Evolutionary conservation across 2,888 invertebrate genomes (phyloP).

Genomic region (Andrena dorsata): DNA sequence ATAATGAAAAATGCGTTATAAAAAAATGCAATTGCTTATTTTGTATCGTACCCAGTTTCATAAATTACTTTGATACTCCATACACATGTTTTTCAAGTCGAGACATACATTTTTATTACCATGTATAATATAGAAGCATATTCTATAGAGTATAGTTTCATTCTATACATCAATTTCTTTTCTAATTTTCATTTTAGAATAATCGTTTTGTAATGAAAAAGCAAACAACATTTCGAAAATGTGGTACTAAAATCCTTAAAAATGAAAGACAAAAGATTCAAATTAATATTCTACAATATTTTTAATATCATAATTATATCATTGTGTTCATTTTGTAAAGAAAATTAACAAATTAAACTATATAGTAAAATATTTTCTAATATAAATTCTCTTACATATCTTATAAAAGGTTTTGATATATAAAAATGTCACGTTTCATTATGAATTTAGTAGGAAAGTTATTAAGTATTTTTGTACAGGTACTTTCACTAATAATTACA

Average conservation of each 20-base stretch:
- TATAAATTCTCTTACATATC: constrained; percentile 21
- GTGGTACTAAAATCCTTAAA: constrained; percentile 7
- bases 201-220: constrained; percentile 31
- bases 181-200: constrained; percentile 39
- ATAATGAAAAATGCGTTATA: constrained; percentile 84
- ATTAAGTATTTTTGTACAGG: constrained; percentile 15
- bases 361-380: constrained; percentile 7
- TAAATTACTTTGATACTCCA: constrained; percentile 51
- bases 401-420: constrained; percentile 5
- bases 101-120: constrained; percentile 36
- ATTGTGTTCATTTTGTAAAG: constrained; percentile 17
- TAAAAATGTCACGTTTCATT: constrained; percentile 6
- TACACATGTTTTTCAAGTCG: constrained; percentile 41
- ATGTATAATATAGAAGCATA: constrained; percentile 36
- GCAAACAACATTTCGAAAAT: constrained; percentile 25
- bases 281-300: constrained; percentile 27
- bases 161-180: constrained; percentile 1
- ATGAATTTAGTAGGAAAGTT: constrained; percentile 1
- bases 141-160: too few species aligned
- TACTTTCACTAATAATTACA: constrained; percentile 11
- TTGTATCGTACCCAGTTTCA: constrained; percentile 72
- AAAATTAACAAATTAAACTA: constrained; percentile 32
- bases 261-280: constrained; percentile 34
- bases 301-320: constrained; percentile 33
- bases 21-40: constrained; percentile 79